Percentiles rank a stretch among this genome's conserved stretches.
Conservation (phyloP, 2,113 vertebrate species). For the Progne subis region DNA sequence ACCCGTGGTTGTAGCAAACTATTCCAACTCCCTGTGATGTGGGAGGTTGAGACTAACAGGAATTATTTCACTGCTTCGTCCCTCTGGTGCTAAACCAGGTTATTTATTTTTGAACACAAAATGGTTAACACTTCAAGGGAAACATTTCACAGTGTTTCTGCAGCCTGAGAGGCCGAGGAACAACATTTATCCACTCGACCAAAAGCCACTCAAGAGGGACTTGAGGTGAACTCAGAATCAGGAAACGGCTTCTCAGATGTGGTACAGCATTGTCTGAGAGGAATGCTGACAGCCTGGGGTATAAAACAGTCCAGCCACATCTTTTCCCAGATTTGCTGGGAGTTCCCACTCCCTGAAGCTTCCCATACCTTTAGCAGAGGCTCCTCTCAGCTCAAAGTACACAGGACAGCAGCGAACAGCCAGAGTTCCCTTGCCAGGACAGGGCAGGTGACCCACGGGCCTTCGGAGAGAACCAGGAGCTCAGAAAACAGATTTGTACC, state of each 20-base stretch:
- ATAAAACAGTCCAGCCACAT: background rate
- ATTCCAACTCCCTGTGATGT: background rate
- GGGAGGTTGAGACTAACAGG: background rate
- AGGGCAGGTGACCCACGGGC: conserved; percentile 91
- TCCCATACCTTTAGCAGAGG: conserved; percentile 75
- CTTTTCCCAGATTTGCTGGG: background rate
- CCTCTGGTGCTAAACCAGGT: background rate
- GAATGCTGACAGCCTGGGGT: background rate
- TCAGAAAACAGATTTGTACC: background rate
- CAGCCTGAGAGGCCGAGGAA: background rate
- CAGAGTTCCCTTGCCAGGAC: conserved; percentile 90
- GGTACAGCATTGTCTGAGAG: background rate
- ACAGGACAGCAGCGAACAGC: conserved; percentile 96
- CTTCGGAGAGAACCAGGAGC: conserved; percentile 56
- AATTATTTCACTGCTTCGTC: background rate
- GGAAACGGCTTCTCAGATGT: background rate
- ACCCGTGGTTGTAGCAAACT: background rate
- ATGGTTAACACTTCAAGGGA: background rate
- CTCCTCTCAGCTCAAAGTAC: conserved; percentile 87
- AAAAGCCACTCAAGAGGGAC: background rate
- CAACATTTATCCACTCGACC: background rate
- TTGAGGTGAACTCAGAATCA: background rate
- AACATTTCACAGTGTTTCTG: background rate
- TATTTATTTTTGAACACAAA: background rate
- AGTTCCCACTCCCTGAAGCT: background rate